Percentiles rank a stretch among this genome's conserved stretches.
Conservation (phyloP, 2,113 vertebrate genomes). For the Xiphophorus couchianus region DNA sequence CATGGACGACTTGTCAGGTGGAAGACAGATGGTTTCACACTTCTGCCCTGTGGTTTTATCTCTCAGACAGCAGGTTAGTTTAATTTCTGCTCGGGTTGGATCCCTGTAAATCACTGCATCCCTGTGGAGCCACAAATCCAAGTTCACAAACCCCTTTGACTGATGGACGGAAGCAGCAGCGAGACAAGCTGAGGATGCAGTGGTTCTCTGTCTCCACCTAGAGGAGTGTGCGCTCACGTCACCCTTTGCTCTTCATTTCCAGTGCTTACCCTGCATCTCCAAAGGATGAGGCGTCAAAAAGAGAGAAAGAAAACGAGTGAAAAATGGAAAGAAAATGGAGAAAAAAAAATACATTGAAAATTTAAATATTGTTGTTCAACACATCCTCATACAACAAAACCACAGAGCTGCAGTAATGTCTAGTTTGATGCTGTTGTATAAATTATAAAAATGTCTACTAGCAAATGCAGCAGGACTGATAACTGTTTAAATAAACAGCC, state of each 20-base stretch:
- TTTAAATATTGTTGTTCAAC: neutral
- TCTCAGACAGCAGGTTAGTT: conserved; percentile 19
- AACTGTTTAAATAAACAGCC: too few species aligned
- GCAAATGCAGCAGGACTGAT: too few species aligned
- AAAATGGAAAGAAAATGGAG: neutral
- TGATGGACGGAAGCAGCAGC: neutral
- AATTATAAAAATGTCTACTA: too few species aligned
- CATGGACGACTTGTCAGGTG: neutral
- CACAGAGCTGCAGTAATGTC: too few species aligned
- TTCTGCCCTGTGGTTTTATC: conserved; percentile 16
- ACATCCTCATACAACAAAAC: neutral
- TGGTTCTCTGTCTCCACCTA: conserved; percentile 75
- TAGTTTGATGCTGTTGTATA: too few species aligned
- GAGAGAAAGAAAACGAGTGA: too few species aligned
- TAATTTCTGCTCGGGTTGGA: conserved; percentile 31
- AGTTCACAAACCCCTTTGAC: neutral
- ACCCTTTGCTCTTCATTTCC: neutral
- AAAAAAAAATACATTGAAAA: neutral
- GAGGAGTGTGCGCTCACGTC: conserved; percentile 1
- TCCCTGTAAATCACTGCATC: conserved; percentile 33
- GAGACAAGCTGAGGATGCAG: neutral
- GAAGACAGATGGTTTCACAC: conserved; percentile 7
- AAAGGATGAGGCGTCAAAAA: neutral
- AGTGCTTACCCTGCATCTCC: neutral
- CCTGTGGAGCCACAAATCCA: conserved; percentile 29